Conservation (phyloP, 2,888 invertebrate genomes). For the Philaethria dido region DNA sequence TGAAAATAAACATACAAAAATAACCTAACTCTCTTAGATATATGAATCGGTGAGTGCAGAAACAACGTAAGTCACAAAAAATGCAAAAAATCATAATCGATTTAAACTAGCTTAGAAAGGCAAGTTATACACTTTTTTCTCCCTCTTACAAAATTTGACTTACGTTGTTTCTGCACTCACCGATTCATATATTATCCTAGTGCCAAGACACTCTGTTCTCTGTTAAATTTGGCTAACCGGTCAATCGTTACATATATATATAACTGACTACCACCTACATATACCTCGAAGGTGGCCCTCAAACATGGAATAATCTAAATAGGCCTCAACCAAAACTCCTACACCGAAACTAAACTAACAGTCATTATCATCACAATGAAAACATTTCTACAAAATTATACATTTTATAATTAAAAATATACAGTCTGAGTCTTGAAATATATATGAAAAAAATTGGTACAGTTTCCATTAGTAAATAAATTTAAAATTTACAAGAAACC, state of each 20-base stretch:
- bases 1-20: too few species aligned
- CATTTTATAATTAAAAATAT: constrained; percentile 5
- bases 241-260: constrained; percentile 20
- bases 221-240: not conserved
- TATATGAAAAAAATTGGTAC: not conserved
- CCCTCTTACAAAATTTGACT: too few species aligned
- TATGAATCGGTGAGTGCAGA: too few species aligned
- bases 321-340: constrained; percentile 31
- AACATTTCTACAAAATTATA: constrained; percentile 28
- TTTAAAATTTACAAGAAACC: too few species aligned
- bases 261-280: constrained; percentile 22
- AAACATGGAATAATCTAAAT: constrained; percentile 35
- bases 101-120: too few species aligned
- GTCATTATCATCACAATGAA: constrained; percentile 31
- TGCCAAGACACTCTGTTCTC: not conserved
- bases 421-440: constrained; percentile 5
- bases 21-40: too few species aligned
- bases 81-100: too few species aligned
- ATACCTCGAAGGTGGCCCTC: constrained; percentile 13
- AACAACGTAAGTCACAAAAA: too few species aligned
- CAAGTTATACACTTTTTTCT: too few species aligned
- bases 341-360: constrained; percentile 29
- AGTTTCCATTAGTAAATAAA: too few species aligned
- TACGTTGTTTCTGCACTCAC: too few species aligned
- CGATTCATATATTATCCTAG: too few species aligned